phyloP scores from a whole-genome alignment of 2,113 vertebrate genomes.

The Ariopsis seemanni region DNA sequence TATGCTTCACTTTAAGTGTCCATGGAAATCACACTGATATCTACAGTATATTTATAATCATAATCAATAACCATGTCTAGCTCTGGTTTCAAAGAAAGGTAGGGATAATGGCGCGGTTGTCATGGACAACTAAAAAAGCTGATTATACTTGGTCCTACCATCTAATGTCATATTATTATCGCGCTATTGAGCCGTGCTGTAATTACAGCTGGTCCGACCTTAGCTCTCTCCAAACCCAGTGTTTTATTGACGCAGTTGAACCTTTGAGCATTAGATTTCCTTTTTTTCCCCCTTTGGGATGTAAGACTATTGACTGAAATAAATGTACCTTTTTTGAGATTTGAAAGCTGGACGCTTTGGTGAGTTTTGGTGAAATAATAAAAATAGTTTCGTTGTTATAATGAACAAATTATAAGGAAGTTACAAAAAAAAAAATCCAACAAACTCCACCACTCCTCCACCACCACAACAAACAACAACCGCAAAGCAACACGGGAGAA shows the following conservation, averaged over 20 bases:
- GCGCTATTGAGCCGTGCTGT: neutral
- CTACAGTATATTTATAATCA: neutral
- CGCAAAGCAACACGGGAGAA: neutral
- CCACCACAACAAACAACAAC: neutral
- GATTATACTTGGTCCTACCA: neutral
- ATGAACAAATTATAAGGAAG: neutral
- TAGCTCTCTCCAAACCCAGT: neutral
- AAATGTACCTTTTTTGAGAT: neutral
- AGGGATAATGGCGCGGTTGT: neutral
- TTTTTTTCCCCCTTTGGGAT: neutral
- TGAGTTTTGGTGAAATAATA: neutral
- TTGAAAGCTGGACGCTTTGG: neutral
- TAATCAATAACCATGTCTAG: neutral
- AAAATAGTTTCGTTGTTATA: neutral
- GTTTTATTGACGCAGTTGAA: neutral
- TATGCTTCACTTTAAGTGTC: neutral
- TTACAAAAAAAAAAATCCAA: neutral
- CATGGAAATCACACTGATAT: neutral
- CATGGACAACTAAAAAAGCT: neutral
- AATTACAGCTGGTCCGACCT: neutral
- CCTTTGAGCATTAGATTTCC: neutral
- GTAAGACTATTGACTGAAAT: neutral
- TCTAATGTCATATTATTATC: neutral
- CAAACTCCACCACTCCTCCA: too few relatives aligned
- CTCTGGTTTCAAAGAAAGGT: neutral